Evolutionary conservation across 2,888 invertebrate genomes (phyloP).

Genomic region (Drosophila meridionalis): DNA sequence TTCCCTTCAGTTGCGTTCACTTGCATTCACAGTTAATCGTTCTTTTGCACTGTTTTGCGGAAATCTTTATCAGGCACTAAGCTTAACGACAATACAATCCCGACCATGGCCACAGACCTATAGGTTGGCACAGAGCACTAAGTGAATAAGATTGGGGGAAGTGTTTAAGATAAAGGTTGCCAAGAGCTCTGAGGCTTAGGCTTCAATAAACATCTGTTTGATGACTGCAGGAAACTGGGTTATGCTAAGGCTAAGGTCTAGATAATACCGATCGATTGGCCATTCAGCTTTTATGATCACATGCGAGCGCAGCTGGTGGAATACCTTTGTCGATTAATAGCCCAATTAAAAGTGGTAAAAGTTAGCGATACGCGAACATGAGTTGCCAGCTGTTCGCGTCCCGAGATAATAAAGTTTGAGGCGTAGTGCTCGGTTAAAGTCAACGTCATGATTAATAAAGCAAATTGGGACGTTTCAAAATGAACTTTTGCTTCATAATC

Average conservation of each 20-base stretch:
- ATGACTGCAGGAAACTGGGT: not conserved
- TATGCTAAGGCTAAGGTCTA: not conserved
- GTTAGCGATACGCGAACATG: slow-evolving; percentile 26
- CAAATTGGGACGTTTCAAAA: not conserved
- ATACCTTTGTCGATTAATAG: slow-evolving; percentile 19
- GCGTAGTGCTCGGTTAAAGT: not conserved
- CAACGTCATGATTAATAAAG: slow-evolving; percentile 33
- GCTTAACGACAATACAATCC: slow-evolving; percentile 1
- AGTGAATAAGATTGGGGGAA: not conserved
- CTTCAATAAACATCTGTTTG: not conserved
- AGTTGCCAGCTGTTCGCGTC: slow-evolving; percentile 4
- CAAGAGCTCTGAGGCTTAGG: not conserved
- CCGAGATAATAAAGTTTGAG: slow-evolving; percentile 10
- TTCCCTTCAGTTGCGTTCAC: not conserved
- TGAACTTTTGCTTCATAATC: no score
- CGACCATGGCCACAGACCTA: slow-evolving; percentile 4
- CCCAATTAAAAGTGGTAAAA: slow-evolving; percentile 17
- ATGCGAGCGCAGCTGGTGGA: slow-evolving; percentile 6
- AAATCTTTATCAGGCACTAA: slow-evolving; percentile 5
- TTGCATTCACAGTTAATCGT: not conserved
- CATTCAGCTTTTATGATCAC: slow-evolving; percentile 2
- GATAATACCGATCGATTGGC: slow-evolving; percentile 3
- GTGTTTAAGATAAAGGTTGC: not conserved
- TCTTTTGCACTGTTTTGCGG: not conserved
- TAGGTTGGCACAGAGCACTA: not conserved